Conservation (phyloP, 2,888 invertebrate genomes). For the Falcaria lacertinaria region DNA sequence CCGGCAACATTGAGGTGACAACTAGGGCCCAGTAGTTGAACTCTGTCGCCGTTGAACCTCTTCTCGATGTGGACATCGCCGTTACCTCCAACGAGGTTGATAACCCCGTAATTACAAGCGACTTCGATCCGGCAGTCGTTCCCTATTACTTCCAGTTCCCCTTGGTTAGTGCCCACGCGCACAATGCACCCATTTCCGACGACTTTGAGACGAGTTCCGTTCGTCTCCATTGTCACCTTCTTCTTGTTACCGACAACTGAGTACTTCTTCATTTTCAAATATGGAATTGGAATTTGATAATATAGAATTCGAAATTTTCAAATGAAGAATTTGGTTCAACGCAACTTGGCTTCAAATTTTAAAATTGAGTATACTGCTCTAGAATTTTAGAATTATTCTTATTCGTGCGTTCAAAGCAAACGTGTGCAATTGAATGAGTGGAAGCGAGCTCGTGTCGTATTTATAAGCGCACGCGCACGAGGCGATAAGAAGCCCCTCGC, state of each 20-base stretch:
- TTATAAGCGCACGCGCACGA: slow-evolving; percentile 35
- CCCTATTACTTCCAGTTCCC: slow-evolving; percentile 71
- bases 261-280: slow-evolving; percentile 63
- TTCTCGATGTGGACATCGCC: slow-evolving; percentile 53
- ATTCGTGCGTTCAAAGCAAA: slow-evolving; percentile 3
- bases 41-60: slow-evolving; percentile 57
- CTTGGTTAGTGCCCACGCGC: slow-evolving; percentile 54
- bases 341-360: too few relatives aligned
- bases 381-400: too few relatives aligned
- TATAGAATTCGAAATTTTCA: too few relatives aligned
- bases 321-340: too few relatives aligned
- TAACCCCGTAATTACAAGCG: slow-evolving; percentile 52
- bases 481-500: slow-evolving; percentile 38
- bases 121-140: slow-evolving; percentile 67
- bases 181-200: slow-evolving; percentile 68
- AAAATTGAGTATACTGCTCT: too few relatives aligned
- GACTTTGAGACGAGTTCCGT: slow-evolving; percentile 57
- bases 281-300: slow-evolving; percentile 11
- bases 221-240: slow-evolving; percentile 70
- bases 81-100: slow-evolving; percentile 63
- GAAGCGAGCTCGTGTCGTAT: slow-evolving; percentile 9
- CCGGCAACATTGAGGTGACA: slow-evolving; percentile 61
- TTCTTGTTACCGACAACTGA: slow-evolving; percentile 72
- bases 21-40: slow-evolving; percentile 53
- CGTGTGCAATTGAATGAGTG: slow-evolving; percentile 25